These are phyloP conservation scores for Scaptomyza montana DNA, from an alignment of 1,140 invertebrate genomes.

Conservation along the genomic window DNA sequence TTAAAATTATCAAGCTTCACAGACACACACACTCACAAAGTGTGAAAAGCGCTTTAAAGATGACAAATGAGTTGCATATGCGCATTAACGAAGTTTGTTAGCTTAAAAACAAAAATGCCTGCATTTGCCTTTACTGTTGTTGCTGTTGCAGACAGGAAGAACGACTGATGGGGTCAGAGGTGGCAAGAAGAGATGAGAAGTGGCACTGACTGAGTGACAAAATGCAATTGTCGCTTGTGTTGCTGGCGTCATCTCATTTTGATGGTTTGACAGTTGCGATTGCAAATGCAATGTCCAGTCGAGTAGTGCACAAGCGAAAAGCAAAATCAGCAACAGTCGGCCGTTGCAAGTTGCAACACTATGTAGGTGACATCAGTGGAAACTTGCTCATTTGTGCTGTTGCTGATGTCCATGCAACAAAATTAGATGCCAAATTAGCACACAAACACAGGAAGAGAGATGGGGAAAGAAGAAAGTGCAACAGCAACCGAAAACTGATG, in stretches of 20 bases:
- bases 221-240: slow-evolving; percentile 61
- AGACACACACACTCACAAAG: neutral
- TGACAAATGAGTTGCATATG: slow-evolving; percentile 6
- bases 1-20: no score
- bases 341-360: slow-evolving; percentile 15
- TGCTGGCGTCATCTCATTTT: slow-evolving; percentile 64
- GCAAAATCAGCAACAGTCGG: slow-evolving; percentile 43
- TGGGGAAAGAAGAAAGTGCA: slow-evolving; percentile 22
- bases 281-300: slow-evolving; percentile 10
- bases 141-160: slow-evolving; percentile 2
- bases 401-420: slow-evolving; percentile 60
- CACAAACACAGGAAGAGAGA: slow-evolving; percentile 30
- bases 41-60: slow-evolving; percentile 21
- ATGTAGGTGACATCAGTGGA: no score
- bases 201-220: slow-evolving; percentile 35
- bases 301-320: slow-evolving; percentile 27
- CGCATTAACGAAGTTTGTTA: slow-evolving; percentile 47
- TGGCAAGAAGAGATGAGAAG: neutral
- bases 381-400: slow-evolving; percentile 56
- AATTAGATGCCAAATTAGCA: slow-evolving; percentile 80
- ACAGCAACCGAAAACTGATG: slow-evolving; percentile 23
- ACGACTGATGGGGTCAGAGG: neutral
- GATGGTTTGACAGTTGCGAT: slow-evolving; percentile 60
- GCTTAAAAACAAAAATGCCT: slow-evolving; percentile 19
- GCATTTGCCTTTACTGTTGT: neutral